These are phyloP conservation scores for Aricia agestis DNA, from an alignment of 1,140 invertebrate genomes.

Conservation along the genomic window DNA sequence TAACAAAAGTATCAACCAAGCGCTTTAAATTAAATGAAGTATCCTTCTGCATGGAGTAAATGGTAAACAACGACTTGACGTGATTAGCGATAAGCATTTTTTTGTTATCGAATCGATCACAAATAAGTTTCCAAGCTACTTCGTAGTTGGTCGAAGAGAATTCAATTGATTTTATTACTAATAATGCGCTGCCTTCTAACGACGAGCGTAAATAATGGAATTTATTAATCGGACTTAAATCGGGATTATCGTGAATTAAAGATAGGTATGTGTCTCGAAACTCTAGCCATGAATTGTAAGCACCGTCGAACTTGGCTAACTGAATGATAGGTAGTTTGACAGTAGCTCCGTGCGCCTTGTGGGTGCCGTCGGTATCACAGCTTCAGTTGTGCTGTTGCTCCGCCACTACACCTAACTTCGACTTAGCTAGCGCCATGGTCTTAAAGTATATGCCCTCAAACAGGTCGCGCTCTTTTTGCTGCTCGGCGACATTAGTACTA, in stretches of 20 bases:
- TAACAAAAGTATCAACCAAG: too few relatives aligned
- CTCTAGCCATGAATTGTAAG: neutral
- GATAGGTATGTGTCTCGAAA: neutral
- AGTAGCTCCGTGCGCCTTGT: too few relatives aligned
- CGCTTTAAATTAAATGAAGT: constrained; percentile 18
- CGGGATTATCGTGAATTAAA: neutral
- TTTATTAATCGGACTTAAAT: neutral
- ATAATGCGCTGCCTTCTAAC: constrained; percentile 20
- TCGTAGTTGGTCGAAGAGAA: constrained; percentile 24
- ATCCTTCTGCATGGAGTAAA: constrained; percentile 24
- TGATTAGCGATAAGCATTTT: constrained; percentile 30
- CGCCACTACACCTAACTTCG: too few relatives aligned
- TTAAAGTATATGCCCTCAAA: too few relatives aligned
- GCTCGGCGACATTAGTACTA: too few relatives aligned
- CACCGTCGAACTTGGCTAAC: too few relatives aligned
- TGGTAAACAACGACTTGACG: constrained; percentile 28
- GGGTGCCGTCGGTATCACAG: too few relatives aligned
- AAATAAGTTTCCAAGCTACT: constrained; percentile 28
- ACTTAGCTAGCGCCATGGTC: too few relatives aligned
- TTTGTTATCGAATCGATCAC: constrained; percentile 28
- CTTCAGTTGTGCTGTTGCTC: too few relatives aligned
- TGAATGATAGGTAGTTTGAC: too few relatives aligned
- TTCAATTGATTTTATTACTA: constrained; percentile 25
- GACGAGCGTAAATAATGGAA: constrained; percentile 8
- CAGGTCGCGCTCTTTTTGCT: too few relatives aligned